Evolutionary conservation across 2,797 vertebrate genomes (phyloP), one percentile per base, ranked within the genome.

Genomic region (Acrossocheilus wenchowensis): DNA sequence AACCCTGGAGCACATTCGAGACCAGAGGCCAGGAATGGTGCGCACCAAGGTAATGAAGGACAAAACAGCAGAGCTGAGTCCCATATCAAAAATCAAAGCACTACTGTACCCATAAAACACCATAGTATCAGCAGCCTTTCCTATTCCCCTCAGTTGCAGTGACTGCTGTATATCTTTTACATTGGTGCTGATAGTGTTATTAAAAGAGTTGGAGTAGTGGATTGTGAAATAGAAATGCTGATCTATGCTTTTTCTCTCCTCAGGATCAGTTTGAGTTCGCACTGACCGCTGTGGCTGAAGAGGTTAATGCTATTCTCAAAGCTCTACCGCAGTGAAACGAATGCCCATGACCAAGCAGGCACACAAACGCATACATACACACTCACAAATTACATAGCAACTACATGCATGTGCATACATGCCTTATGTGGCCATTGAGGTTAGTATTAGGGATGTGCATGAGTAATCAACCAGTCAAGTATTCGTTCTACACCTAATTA

Each of bases 241-340:
- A 90, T 41, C 48, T 75, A 14, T 84, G 77, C 50, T 45, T 52
- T 73, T 90, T 89, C 69, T 74, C 50, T 87, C 77, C 50, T 34
- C 89, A 99, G 98, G 98, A 99, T 94, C 98, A 99, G 95, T 99
- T 99, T 94, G 98, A 99, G 93, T 99, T 99, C 0, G 98, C 97
- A 0, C 93, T 99, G 94, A 99, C 98, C 0, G 97, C 98, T 0
- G 98, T 99, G 26, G 98, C 98, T 0, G 98, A 99, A 91, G 98
- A 99, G 90, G 98, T 99, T 89, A 99, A 99, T 0, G 98, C 97
- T 92, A 99, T 99, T 90, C 96, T 99, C 86, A 99, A 99, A 93
- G 98, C 98, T 0, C 94, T 99, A 91, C 98, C 98, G 0, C 97
- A 99, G 94, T 98, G 93, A 98, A 84, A 82, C 86, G 84, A 72